Evolutionary conservation across 2,888 invertebrate genomes (phyloP).

Genomic region (Lypha dubia): DNA sequence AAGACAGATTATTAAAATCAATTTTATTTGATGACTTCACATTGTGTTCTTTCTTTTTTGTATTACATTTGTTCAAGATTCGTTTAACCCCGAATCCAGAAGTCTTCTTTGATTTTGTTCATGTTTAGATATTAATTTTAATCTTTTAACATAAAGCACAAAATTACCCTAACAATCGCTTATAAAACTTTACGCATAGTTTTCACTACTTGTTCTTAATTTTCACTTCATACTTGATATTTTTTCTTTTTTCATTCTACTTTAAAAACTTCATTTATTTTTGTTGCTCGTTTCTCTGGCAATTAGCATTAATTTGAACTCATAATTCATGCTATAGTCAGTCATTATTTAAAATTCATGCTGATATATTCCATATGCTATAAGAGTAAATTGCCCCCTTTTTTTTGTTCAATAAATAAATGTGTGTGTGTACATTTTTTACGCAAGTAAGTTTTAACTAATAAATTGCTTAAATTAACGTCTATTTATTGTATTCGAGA

Average conservation of each 20-base stretch:
- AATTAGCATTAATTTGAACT: slow-evolving; percentile 57
- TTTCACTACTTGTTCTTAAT: neutral
- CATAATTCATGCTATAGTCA: slow-evolving; percentile 57
- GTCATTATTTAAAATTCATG: slow-evolving; percentile 57
- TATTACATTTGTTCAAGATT: too few species aligned
- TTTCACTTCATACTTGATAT: neutral
- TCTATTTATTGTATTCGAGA: slow-evolving; percentile 71
- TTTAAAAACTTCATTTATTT: slow-evolving; percentile 30
- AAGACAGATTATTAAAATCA: too few species aligned
- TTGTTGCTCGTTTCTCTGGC: slow-evolving; percentile 35
- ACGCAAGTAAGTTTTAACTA: slow-evolving; percentile 63
- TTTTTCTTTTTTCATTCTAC: neutral
- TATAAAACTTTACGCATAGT: neutral
- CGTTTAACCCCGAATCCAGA: too few species aligned
- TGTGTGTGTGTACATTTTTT: neutral
- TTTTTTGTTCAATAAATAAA: slow-evolving; percentile 24
- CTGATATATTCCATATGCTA: slow-evolving; percentile 3
- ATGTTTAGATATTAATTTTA: too few species aligned
- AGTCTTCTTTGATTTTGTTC: too few species aligned
- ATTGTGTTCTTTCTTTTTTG: too few species aligned
- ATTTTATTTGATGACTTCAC: too few species aligned
- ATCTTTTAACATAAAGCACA: too few species aligned
- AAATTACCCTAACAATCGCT: too few species aligned
- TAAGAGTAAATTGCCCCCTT: slow-evolving; percentile 52
- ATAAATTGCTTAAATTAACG: slow-evolving; percentile 72